phyloP scores from a whole-genome alignment of 1,140 invertebrate genomes.

The Drosophila jambulina region DNA sequence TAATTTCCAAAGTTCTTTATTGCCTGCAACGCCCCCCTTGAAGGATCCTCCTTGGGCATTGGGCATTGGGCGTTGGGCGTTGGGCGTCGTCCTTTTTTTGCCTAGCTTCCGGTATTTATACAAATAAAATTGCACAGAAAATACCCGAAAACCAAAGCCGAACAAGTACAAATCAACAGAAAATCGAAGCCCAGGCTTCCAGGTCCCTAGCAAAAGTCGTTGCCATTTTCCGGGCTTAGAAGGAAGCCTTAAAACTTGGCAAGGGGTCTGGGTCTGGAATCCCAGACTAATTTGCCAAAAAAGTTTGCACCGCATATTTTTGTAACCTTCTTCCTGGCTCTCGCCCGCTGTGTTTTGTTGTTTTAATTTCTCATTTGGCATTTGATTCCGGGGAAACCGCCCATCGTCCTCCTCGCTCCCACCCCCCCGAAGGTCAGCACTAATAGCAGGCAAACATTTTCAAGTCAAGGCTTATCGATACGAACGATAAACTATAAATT shows the following conservation, averaged over 20 bases:
- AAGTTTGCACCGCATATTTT: slow-evolving; percentile 81
- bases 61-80: not conserved
- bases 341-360: slow-evolving; percentile 70
- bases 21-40: slow-evolving; percentile 74
- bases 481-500: slow-evolving; percentile 84
- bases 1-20: slow-evolving; percentile 84
- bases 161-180: slow-evolving; percentile 77
- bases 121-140: slow-evolving; percentile 79
- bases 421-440: slow-evolving; percentile 61
- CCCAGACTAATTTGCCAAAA: slow-evolving; percentile 84
- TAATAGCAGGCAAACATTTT: slow-evolving; percentile 70
- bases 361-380: slow-evolving; percentile 81
- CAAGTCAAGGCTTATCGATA: slow-evolving; percentile 84
- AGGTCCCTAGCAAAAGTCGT: slow-evolving; percentile 56
- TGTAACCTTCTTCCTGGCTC: slow-evolving; percentile 66
- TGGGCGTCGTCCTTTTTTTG: slow-evolving; percentile 25
- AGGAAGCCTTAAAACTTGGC: slow-evolving; percentile 44
- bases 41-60: not conserved
- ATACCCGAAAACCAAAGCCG: slow-evolving; percentile 9
- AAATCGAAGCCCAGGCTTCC: slow-evolving; percentile 59
- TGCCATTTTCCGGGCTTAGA: slow-evolving; percentile 50
- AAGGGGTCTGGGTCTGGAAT: slow-evolving; percentile 4
- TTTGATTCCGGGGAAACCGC: slow-evolving; percentile 54
- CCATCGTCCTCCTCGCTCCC: not conserved
- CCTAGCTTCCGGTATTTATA: slow-evolving; percentile 83